phyloP scores from a whole-genome alignment of 2,888 invertebrate species.

The Nomada goodeniana region DNA sequence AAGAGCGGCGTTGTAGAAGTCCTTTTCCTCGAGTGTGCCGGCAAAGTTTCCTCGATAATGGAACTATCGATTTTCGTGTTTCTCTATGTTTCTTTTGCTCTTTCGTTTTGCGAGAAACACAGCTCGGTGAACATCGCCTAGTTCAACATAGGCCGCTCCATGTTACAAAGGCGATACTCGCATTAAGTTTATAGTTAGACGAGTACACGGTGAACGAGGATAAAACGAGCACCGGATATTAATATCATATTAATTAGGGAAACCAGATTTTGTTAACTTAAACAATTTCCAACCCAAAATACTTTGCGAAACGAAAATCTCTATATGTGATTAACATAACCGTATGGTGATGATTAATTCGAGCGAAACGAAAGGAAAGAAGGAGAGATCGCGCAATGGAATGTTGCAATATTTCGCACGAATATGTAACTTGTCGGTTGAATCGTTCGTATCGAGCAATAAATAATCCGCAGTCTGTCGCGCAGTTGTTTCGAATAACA shows the following conservation, averaged over 20 bases:
- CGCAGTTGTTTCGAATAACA: constrained; percentile 10
- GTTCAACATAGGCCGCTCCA: neutral
- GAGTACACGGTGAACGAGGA: neutral
- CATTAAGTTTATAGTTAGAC: neutral
- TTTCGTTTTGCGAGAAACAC: neutral
- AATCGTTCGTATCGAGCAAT: neutral
- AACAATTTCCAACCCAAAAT: too few relatives aligned
- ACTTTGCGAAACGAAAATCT: too few relatives aligned
- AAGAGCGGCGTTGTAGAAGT: neutral
- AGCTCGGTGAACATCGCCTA: neutral
- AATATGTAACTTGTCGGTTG: too few relatives aligned
- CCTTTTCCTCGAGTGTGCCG: constrained; percentile 8
- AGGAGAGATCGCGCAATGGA: too few relatives aligned
- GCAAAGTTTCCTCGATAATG: constrained; percentile 19
- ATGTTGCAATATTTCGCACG: too few relatives aligned
- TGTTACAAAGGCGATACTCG: neutral
- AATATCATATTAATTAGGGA: too few relatives aligned
- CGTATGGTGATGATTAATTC: too few relatives aligned
- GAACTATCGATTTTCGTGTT: constrained; percentile 24
- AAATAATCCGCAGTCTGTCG: neutral
- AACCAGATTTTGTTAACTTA: too few relatives aligned
- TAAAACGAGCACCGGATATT: too few relatives aligned
- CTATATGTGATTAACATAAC: too few relatives aligned
- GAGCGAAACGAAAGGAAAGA: too few relatives aligned
- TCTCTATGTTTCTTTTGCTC: neutral